Percentiles rank a stretch among this genome's conserved stretches.
These are phyloP conservation scores for Perca flavescens DNA, from an alignment of 2,113 vertebrate genomes.

Conservation along the genomic window DNA sequence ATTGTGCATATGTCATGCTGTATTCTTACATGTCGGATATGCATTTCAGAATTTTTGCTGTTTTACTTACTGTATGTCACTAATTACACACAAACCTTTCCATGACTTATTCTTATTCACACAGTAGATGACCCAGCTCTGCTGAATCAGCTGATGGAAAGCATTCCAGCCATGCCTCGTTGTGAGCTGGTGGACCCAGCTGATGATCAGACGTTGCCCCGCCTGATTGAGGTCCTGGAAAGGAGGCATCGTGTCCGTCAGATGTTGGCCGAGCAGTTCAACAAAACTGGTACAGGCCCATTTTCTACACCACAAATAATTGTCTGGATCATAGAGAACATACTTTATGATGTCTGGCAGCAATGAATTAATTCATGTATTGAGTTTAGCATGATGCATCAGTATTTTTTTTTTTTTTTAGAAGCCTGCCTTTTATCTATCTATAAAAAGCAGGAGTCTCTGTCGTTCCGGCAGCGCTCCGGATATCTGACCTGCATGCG, in stretches of 20 bases:
- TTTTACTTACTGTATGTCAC: background rate
- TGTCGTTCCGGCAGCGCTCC: too few relatives aligned
- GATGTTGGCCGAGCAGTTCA: conserved; percentile 86
- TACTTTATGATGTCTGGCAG: background rate
- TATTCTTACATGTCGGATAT: background rate
- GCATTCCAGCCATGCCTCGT: conserved; percentile 88
- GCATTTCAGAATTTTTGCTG: background rate
- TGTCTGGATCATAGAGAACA: background rate
- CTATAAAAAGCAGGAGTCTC: too few relatives aligned
- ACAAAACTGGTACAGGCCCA: conserved; percentile 83
- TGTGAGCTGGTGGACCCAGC: conserved; percentile 89
- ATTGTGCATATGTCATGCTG: background rate
- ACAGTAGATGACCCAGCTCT: conserved; percentile 73
- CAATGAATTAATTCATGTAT: background rate
- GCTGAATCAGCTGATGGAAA: conserved; percentile 86
- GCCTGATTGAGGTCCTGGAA: conserved; percentile 90
- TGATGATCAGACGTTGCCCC: conserved; percentile 91
- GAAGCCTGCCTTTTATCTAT: background rate
- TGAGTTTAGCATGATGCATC: background rate
- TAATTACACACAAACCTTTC: background rate
- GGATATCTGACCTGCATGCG: too few relatives aligned
- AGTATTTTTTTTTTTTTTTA: conserved; percentile 4
- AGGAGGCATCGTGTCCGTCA: conserved; percentile 87
- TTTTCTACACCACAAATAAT: background rate
- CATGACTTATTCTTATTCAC: background rate